Evolutionary conservation across 2,888 invertebrate genomes (phyloP).

Genomic region (Aporophyla lueneburgensis): DNA sequence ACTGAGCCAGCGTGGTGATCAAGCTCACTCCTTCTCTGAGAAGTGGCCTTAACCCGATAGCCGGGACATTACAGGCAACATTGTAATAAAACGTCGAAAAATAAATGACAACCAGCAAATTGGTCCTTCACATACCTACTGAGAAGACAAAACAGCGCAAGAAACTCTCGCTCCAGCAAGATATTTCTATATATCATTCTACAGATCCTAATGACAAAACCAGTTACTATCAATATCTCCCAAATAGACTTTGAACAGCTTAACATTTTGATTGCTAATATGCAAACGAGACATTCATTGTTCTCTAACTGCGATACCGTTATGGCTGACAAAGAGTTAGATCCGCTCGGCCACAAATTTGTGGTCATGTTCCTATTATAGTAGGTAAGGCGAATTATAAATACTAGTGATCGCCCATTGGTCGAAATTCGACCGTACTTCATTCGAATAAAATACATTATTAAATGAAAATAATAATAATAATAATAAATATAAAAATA

Average conservation of each 20-base stretch:
- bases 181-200: neutral
- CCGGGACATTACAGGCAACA: too few species aligned
- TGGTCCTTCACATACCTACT: neutral
- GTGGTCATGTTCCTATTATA: neutral
- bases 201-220: constrained; percentile 3
- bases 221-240: neutral
- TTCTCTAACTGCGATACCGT: constrained; percentile 22
- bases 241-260: constrained; percentile 1
- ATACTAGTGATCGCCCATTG: too few species aligned
- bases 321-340: constrained; percentile 20
- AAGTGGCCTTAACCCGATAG: too few species aligned
- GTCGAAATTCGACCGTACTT: too few species aligned
- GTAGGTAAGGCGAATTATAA: constrained; percentile 30
- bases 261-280: constrained; percentile 12
- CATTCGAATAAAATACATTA: too few species aligned
- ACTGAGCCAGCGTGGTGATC: too few species aligned
- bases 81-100: too few species aligned
- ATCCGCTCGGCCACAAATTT: constrained; percentile 44
- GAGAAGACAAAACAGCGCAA: neutral
- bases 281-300: constrained; percentile 24
- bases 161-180: neutral
- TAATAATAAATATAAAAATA: too few species aligned
- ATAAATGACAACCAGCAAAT: too few species aligned
- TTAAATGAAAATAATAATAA: too few species aligned
- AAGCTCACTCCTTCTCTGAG: too few species aligned